Conservation (phyloP, 2,113 vertebrate species). For the Pangasianodon hypophthalmus region DNA sequence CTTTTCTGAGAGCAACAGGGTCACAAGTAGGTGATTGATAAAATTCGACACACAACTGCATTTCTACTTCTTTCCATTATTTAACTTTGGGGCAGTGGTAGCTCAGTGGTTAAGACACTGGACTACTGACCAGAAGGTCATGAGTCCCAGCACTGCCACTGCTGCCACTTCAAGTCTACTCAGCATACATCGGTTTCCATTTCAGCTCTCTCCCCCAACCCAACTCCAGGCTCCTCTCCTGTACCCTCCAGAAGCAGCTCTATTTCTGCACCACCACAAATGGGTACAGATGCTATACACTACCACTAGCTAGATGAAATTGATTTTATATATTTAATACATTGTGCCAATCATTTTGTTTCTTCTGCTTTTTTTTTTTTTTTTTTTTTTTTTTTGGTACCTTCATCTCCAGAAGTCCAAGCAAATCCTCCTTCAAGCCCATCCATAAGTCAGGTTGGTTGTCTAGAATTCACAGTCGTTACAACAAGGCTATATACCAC, state of each 20-base stretch:
- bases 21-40: not conserved
- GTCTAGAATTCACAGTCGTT: not conserved
- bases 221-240: constrained; percentile 78
- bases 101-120: too few species aligned
- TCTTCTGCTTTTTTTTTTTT: constrained; percentile 52
- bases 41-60: too few species aligned
- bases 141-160: too few species aligned
- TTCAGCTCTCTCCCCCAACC: constrained; percentile 76
- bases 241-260: constrained; percentile 78
- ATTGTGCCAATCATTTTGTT: not conserved
- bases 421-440: constrained; percentile 55
- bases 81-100: not conserved
- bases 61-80: not conserved
- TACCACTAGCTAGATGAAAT: not conserved
- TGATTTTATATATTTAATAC: not conserved
- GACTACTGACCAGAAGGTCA: too few species aligned
- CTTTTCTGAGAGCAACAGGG: not conserved
- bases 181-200: constrained; percentile 1
- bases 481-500: not conserved
- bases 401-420: constrained; percentile 65
- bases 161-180: not conserved
- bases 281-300: constrained; percentile 66
- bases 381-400: constrained; percentile 61
- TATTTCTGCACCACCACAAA: constrained; percentile 67
- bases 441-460: constrained; percentile 77